Percentiles rank a stretch among this genome's conserved stretches.
Conservation (phyloP, 2,797 vertebrate genomes). For the Intellagama lesueurii region DNA sequence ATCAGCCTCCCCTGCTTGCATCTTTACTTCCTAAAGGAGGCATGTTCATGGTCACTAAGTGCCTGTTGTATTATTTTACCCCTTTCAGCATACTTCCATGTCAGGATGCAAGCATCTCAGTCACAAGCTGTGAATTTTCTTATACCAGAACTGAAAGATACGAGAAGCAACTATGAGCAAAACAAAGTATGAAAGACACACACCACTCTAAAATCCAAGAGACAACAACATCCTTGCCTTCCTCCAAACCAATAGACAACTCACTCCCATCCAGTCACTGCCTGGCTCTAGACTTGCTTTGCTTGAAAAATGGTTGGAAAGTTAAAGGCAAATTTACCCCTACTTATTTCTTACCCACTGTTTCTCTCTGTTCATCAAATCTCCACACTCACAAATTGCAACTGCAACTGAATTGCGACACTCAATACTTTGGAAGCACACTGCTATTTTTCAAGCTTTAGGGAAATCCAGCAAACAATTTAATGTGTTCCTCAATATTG, state of each 20-base stretch:
- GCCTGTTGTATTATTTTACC: background rate
- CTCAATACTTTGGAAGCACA: background rate
- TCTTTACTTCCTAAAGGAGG: background rate
- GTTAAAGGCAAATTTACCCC: background rate
- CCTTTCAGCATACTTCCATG: background rate
- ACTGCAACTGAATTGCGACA: background rate
- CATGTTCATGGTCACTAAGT: background rate
- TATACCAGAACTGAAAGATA: background rate
- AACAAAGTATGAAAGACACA: background rate
- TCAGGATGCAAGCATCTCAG: background rate
- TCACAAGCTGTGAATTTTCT: background rate
- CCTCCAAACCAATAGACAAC: background rate
- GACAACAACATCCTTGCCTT: background rate
- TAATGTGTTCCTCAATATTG: background rate
- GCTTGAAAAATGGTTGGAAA: background rate
- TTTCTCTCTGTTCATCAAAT: background rate
- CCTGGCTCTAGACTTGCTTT: background rate
- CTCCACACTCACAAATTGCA: background rate
- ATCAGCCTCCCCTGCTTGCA: background rate
- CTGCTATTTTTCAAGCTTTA: background rate
- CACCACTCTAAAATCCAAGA: background rate
- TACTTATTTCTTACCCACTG: background rate
- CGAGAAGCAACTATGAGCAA: background rate
- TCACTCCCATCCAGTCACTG: background rate
- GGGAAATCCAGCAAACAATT: background rate